Evolutionary conservation across 2,888 invertebrate species (phyloP), one percentile per base, ranked within the genome.

Genomic region (Polymixis flavicincta): DNA sequence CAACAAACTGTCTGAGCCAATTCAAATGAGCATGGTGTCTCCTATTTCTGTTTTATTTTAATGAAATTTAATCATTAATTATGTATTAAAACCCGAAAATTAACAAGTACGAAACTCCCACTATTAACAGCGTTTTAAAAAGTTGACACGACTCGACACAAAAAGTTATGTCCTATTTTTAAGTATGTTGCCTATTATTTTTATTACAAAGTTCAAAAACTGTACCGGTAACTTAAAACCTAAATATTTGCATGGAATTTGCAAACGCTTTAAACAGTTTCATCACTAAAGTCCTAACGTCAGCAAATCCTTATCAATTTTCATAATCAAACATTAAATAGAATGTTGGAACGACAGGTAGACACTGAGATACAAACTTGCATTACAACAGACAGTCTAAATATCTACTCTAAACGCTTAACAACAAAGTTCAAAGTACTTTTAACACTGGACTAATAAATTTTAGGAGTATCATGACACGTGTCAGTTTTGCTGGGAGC

Each of bases 401-500:
- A 88, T 85, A 61, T 76, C 42, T 74, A 88, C 89, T 80, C 75
- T 92, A 87, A 66, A 0, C 0, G 1, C 0, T 42, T 14, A 13
- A 2, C 0, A 9, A 13, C 78, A 91, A 76, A 74, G 87, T 88
- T 78, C 17, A 85, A 83, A 89, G 59, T 89, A 28, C 25, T 22
- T 71, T 75, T 68, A 32, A 55, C 8, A 0, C 45, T 5, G 66
- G 54, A 32, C 76, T 78, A 81, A 91, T 92, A 92, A 92, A 92
- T 93, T 91, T 89, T 76, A 89, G 83, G 85, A 87, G 89, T 90
- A 90, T 90, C 93, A 92, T 93, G 93, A 94, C 93, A 93, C 93
- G 92, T 92, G 94, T 94, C 94, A 93, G 91, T 90, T 91, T 90
- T 88, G 88, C 89, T 92, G 90, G 93, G 92, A 94, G 95, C 95